Evolutionary conservation across 2,888 invertebrate species (phyloP).

Genomic region (Ectropis crepuscularia): DNA sequence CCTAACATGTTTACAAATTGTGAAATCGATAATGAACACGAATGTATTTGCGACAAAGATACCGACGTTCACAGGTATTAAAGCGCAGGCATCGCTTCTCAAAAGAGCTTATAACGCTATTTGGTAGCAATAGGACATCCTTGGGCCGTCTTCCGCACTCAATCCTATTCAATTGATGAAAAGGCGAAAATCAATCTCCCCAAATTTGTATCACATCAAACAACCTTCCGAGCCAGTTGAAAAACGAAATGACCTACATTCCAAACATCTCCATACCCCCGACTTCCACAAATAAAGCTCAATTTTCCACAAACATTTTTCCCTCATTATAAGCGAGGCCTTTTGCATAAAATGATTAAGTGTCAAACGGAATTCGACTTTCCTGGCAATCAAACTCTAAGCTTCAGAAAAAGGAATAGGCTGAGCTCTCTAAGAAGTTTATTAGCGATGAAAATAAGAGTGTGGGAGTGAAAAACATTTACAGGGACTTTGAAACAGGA

Average conservation of each 20-base stretch:
- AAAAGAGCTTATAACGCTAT: constrained; percentile 1
- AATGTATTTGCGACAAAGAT: neutral
- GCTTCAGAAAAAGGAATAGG: constrained; percentile 27
- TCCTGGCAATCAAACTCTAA: constrained; percentile 32
- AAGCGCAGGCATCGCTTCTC: neutral
- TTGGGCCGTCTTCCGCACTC: neutral
- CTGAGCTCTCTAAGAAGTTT: constrained; percentile 26
- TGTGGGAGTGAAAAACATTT: constrained; percentile 30
- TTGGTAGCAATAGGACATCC: neutral
- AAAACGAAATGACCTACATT: constrained; percentile 28
- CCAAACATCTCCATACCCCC: constrained; percentile 10
- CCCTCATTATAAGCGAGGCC: constrained; percentile 27
- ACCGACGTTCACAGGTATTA: neutral
- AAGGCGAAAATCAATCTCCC: constrained; percentile 8
- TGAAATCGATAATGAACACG: neutral
- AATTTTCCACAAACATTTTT: constrained; percentile 34
- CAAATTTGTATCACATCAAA: constrained; percentile 17
- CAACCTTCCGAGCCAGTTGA: constrained; percentile 20
- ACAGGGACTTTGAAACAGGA: constrained; percentile 7
- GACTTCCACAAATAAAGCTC: constrained; percentile 20
- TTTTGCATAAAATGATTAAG: constrained; percentile 37
- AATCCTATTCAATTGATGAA: constrained; percentile 9
- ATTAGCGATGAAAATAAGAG: constrained; percentile 29
- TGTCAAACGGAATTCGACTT: constrained; percentile 31
- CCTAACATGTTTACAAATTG: too few species aligned